These are phyloP conservation scores for Acrocephalus scirpaceus DNA, from an alignment of 2,797 vertebrate genomes.

Conservation along the genomic window DNA sequence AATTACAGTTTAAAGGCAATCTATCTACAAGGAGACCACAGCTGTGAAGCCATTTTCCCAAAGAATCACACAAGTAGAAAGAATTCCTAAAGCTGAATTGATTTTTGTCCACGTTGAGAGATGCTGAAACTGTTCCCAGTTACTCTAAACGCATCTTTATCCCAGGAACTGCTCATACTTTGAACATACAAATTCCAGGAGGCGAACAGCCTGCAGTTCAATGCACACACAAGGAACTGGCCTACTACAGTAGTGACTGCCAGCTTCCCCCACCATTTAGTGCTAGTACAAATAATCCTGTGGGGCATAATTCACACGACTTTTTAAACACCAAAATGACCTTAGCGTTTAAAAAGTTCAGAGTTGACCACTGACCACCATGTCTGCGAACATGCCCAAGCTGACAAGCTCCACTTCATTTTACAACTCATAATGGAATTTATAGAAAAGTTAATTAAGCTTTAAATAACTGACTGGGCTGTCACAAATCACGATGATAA, in stretches of 20 bases:
- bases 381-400: rapidly evolving
- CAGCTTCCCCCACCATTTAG: not conserved
- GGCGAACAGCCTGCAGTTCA: not conserved
- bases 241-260: not conserved
- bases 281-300: not conserved
- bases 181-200: not conserved
- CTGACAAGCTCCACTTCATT: not conserved
- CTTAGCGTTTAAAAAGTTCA: not conserved
- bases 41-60: not conserved
- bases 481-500: not conserved
- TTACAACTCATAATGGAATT: not conserved
- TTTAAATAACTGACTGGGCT: not conserved
- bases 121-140: not conserved
- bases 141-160: not conserved
- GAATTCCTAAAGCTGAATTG: not conserved
- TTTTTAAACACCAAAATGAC: not conserved
- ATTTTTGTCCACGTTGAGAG: not conserved
- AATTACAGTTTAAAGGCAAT: not conserved
- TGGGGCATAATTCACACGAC: not conserved
- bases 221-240: not conserved
- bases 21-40: not conserved
- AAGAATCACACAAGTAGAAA: not conserved
- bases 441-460: not conserved
- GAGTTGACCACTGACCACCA: not conserved
- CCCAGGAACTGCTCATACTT: not conserved